A percentile compares a stretch with the other conserved stretches of the same genome.
Conservation (phyloP, 1,140 invertebrate genomes). For the Ceratina japonica region DNA sequence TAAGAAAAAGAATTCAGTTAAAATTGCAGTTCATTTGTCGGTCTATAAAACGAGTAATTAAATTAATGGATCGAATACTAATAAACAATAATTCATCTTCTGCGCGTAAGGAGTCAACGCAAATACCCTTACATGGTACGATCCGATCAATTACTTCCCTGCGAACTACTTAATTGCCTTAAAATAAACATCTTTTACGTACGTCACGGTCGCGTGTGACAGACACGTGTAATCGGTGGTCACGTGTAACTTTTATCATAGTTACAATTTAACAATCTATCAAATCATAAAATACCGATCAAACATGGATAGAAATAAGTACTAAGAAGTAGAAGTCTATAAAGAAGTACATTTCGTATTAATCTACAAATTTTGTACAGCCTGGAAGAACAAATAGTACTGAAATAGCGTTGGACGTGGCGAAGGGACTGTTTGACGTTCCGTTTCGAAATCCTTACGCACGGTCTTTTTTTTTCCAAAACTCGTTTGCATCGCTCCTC, state of each 20-base stretch:
- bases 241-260: no score
- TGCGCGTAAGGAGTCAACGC: no score
- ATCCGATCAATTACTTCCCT: not conserved
- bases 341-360: no score
- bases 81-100: not conserved
- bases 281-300: no score
- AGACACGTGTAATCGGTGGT: not conserved
- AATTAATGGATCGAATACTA: not conserved
- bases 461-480: not conserved
- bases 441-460: no score
- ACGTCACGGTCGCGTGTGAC: not conserved
- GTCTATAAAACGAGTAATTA: not conserved
- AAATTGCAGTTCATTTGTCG: not conserved
- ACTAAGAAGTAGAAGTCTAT: no score
- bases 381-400: not conserved
- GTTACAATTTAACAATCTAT: no score
- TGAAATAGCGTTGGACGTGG: not conserved
- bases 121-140: not conserved
- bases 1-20: not conserved
- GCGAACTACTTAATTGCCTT: conserved; percentile 4
- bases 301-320: no score
- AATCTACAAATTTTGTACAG: no score
- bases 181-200: conserved; percentile 17
- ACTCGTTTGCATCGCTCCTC: not conserved
- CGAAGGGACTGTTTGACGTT: no score